Percentiles rank a stretch among this genome's conserved stretches.
Conservation (phyloP, 2,888 invertebrate species). For the Drosophila kokeensis region DNA sequence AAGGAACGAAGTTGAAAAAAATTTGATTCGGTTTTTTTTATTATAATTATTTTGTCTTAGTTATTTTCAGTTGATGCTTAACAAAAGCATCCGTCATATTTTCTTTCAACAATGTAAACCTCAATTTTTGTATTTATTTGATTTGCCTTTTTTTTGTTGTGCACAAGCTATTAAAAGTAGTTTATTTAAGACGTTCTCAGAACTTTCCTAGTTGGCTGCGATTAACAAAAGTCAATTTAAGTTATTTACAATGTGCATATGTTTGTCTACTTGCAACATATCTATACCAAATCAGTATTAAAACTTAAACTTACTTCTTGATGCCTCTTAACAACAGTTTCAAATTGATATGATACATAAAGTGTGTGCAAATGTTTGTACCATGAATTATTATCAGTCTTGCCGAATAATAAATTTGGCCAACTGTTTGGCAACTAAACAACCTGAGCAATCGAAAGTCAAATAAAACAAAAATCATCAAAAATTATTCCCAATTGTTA, state of each 20-base stretch:
- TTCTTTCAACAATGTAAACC: neutral
- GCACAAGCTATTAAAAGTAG: neutral
- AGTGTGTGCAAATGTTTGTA: neutral
- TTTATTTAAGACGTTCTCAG: neutral
- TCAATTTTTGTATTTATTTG: neutral
- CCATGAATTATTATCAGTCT: neutral
- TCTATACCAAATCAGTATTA: neutral
- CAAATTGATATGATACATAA: neutral
- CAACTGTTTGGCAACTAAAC: neutral
- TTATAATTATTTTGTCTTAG: neutral
- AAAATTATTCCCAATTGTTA: slow-evolving; percentile 14
- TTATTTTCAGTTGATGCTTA: neutral
- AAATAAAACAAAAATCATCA: neutral
- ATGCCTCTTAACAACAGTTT: neutral
- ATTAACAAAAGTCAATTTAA: neutral
- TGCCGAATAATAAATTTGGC: neutral
- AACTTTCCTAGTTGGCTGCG: too few relatives aligned
- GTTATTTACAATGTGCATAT: neutral
- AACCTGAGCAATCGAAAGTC: slow-evolving; percentile 4
- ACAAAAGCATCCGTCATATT: neutral
- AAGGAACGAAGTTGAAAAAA: neutral
- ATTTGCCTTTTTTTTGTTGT: neutral
- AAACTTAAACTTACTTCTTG: neutral
- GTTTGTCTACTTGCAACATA: neutral
- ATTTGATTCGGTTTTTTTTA: neutral